These are phyloP conservation scores for Pandemis heparana DNA, from an alignment of 2,888 invertebrate species.

Conservation along the genomic window DNA sequence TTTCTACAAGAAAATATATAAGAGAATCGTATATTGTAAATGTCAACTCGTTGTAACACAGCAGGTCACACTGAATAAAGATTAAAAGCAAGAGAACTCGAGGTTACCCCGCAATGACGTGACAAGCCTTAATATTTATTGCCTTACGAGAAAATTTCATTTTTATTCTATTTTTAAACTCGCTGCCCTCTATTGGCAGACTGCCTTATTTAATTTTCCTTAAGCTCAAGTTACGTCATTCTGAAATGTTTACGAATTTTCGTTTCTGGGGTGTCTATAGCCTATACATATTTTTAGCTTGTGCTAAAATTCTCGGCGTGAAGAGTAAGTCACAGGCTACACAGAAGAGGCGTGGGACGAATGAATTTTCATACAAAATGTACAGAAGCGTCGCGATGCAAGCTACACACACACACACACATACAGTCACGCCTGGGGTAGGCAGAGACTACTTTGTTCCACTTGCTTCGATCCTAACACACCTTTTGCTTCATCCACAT, in stretches of 20 bases:
- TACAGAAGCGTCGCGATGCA: no score
- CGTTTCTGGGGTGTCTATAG: neutral
- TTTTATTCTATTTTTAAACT: slow-evolving; percentile 34
- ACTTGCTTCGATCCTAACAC: no score
- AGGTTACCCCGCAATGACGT: slow-evolving; percentile 21
- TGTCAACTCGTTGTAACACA: slow-evolving; percentile 16
- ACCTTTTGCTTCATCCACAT: no score
- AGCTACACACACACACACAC: no score
- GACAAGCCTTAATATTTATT: slow-evolving; percentile 27
- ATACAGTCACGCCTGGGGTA: no score
- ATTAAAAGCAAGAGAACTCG: slow-evolving; percentile 19
- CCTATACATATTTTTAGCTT: no score
- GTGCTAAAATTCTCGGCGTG: no score
- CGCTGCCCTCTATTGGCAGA: slow-evolving; percentile 1
- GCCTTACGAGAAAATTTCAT: slow-evolving; percentile 24
- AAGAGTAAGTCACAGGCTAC: no score
- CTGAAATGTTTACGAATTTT: neutral
- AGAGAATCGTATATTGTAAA: neutral
- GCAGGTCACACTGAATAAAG: slow-evolving; percentile 18
- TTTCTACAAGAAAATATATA: neutral
- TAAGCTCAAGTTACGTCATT: neutral
- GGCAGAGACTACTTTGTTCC: no score
- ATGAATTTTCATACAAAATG: no score
- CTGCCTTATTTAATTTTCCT: slow-evolving; percentile 23
- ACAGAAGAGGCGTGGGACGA: no score